phyloP scores from a whole-genome alignment of 2,888 invertebrate species.

The Dichetophora obliterata region DNA sequence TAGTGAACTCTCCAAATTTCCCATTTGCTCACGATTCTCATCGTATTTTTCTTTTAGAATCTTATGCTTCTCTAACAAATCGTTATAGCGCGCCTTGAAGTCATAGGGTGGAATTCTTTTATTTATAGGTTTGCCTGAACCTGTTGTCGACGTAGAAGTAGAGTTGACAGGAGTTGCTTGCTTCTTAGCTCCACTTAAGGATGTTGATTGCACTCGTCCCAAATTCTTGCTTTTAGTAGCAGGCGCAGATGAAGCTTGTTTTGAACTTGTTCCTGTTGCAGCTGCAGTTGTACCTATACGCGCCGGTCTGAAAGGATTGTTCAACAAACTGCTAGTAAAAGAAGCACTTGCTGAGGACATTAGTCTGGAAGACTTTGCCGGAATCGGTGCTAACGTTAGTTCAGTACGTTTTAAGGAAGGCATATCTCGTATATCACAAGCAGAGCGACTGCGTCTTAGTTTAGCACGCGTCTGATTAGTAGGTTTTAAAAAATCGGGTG shows the following conservation, averaged over 20 bases:
- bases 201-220: slow-evolving; percentile 10
- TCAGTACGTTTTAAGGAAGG: slow-evolving; percentile 58
- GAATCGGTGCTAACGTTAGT: slow-evolving; percentile 59
- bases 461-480: slow-evolving; percentile 50
- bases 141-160: slow-evolving; percentile 48
- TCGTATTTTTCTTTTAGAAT: slow-evolving; percentile 72
- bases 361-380: slow-evolving; percentile 59
- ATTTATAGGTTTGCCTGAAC: slow-evolving; percentile 62
- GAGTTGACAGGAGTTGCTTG: background rate
- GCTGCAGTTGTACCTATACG: slow-evolving; percentile 43
- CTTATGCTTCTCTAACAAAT: slow-evolving; percentile 75
- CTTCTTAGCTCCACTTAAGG: slow-evolving; percentile 28
- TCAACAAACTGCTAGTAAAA: background rate
- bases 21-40: slow-evolving; percentile 70
- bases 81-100: slow-evolving; percentile 76
- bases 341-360: slow-evolving; percentile 30
- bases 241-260: background rate
- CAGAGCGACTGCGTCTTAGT: slow-evolving; percentile 63
- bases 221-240: slow-evolving; percentile 24
- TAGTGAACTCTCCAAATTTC: slow-evolving; percentile 71
- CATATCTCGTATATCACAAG: slow-evolving; percentile 59
- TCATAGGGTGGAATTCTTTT: slow-evolving; percentile 77
- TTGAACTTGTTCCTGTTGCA: slow-evolving; percentile 11
- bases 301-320: slow-evolving; percentile 26
- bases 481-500: slow-evolving; percentile 57